Base-by-base conservation (phyloP, 2,113 vertebrate genomes). In the Scopus umbretta region DNA sequence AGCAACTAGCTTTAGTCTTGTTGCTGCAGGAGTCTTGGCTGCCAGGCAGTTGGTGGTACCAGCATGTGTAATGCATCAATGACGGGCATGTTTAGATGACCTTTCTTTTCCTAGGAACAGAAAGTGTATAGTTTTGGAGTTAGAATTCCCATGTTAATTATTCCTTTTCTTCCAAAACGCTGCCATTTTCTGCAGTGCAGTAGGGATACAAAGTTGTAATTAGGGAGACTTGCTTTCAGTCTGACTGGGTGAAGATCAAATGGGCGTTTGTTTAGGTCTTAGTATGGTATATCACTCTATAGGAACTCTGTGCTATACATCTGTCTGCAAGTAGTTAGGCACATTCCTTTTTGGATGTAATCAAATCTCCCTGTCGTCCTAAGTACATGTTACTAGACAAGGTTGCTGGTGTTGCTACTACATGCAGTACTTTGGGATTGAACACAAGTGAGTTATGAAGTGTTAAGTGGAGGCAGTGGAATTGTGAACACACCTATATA, bases 301-400 rank as follows among this genome's bases (percentile, higher is more conserved):
- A 80, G 94, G 78, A 95, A 7, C 89, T 94, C 87, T 23, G 87
- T 95, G 97, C 94, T 95, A 96, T 97, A 85, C 74, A 87, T 96
- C 97, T 96, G 96, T 97, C 95, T 94, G 92, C 95, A 97, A 92
- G 89, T 93, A 97, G 94, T 97, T 97, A 96, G 90, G 91, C 93
- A 90, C 93, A 83, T 97, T 97, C 91, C 89, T 97, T 75, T 66
- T 62, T 86, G 87, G 58, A 90, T 96, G 91, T 96, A 97, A 97
- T 91, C 38, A 52, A 97, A 95, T 97, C 94, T 97, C 94, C 67
- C 74, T 92, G 91, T 94, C 87, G 2, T 86, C 59, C 13, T 79
- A 80, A 97, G 89, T 90, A 96, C 93, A 96, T 95, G 93, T 95
- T 97, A 82, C 91, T 86, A 96, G 97, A 95, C 87, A 83, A 76